Evolutionary conservation across 2,113 vertebrate genomes (phyloP), one percentile per base, ranked within the genome.

Genomic region (Limnothrissa miodon): DNA sequence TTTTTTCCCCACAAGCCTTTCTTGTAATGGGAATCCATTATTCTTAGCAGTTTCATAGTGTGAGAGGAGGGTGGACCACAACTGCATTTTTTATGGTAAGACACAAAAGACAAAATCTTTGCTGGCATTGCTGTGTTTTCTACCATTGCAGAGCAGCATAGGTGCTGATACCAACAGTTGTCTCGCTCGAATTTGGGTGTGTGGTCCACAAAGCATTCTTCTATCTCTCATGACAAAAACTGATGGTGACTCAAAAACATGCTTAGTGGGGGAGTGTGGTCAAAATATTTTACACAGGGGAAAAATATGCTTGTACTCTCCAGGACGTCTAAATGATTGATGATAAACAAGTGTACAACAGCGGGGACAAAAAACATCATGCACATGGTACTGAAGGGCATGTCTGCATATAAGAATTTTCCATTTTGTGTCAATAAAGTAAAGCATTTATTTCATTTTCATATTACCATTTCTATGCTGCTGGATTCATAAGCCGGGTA

Each of bases 1-100:
- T 95, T 88, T 95, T 94, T 94, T 90, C 92, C 92, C 74, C 91
- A 90, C 90, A 88, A 85, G 29, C 66, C 66, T 36, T 33, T 74
- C 29, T 36, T 74, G 33, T 74, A 74, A 74, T 74, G 66, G 66
- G 29, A 74, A 74, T 74, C 66, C 66, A 74, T 74, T 74, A 74
- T 74, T 74, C 66, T 74, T 74, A 74, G 66, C 36, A 74, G 66
- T 36, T 70, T 33, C 66, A 74, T 15, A 2, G 66, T 74, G 66
- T 36, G 66, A 39, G 33, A 5, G 0, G 5, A 4, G 13, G 33
- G 13, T 8, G 62, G 15, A 33, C 2, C 29, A 5, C 4, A 13
- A 8, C 66, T 11, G 1, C 66, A 74, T 36, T 74, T 33, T 74
- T 74, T 74, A 74, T 74, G 66, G 9, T 74, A 33, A 74, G 36